These are phyloP conservation scores for Gallinago media DNA, from an alignment of 2,113 vertebrate species.

Conservation along the genomic window DNA sequence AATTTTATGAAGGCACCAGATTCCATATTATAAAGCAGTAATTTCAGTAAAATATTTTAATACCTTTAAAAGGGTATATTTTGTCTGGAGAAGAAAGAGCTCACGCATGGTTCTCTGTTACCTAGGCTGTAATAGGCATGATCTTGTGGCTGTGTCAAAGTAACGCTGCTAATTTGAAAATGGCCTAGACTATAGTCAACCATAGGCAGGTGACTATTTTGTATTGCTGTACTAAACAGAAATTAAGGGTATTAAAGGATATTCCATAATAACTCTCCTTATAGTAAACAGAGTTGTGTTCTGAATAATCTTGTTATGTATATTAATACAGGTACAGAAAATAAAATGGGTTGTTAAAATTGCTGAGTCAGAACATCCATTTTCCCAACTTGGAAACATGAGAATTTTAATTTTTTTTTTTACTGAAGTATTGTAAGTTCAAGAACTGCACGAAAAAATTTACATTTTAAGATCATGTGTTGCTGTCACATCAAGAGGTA, in stretches of 20 bases:
- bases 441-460: background rate
- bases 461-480: constrained; percentile 35
- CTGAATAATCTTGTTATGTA: background rate
- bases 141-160: background rate
- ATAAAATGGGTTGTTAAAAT: background rate
- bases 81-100: background rate
- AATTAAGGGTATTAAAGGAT: background rate
- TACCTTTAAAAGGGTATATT: background rate
- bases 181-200: background rate
- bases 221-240: background rate
- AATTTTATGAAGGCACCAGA: background rate
- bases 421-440: background rate
- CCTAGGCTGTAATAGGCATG: background rate
- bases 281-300: background rate
- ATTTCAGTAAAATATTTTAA: background rate
- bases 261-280: rapidly evolving
- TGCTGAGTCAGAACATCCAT: background rate
- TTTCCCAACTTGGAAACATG: background rate
- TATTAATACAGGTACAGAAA: background rate
- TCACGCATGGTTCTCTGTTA: background rate
- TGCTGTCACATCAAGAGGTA: background rate
- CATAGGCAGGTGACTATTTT: background rate
- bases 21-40: background rate
- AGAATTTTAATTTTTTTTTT: background rate
- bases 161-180: background rate